Conservation (phyloP, 2,888 invertebrate species). For the Salticus scenicus region DNA sequence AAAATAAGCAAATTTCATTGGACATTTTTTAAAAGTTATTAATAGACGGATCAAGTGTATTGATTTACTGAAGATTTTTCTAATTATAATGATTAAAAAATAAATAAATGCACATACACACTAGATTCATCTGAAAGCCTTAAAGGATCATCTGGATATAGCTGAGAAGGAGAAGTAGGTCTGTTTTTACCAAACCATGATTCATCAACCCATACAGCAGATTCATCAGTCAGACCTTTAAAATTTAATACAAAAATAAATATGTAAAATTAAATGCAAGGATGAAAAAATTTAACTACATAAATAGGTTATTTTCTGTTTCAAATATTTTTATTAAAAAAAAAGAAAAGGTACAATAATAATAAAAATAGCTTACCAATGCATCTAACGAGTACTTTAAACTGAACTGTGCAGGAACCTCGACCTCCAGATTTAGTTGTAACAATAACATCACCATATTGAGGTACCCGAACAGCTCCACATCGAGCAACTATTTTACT, state of each 20-base stretch:
- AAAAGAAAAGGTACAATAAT: background rate
- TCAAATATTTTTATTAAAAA: too few species aligned
- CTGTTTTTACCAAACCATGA: conserved; percentile 84
- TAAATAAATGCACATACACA: conserved; percentile 25
- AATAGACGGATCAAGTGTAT: too few species aligned
- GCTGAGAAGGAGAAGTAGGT: conserved; percentile 88
- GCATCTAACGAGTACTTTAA: conserved; percentile 80
- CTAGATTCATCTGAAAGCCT: conserved; percentile 90
- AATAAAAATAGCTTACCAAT: conserved; percentile 63
- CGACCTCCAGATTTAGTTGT: conserved; percentile 89
- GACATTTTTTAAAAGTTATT: too few species aligned
- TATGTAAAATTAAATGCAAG: too few species aligned
- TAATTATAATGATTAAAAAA: too few species aligned
- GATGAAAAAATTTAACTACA: too few species aligned
- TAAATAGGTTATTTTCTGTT: too few species aligned
- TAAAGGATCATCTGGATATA: conserved; percentile 93
- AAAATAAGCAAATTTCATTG: too few species aligned
- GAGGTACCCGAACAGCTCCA: conserved; percentile 86
- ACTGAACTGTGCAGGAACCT: conserved; percentile 92
- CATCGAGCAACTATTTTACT: conserved; percentile 98
- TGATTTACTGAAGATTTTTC: too few species aligned
- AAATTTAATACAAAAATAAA: background rate
- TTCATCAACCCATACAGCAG: conserved; percentile 99
- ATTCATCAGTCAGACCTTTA: conserved; percentile 89
- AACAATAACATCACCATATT: conserved; percentile 88